Base-by-base conservation (phyloP, 1,140 invertebrate genomes). In the Lepidurus couesii region DNA sequence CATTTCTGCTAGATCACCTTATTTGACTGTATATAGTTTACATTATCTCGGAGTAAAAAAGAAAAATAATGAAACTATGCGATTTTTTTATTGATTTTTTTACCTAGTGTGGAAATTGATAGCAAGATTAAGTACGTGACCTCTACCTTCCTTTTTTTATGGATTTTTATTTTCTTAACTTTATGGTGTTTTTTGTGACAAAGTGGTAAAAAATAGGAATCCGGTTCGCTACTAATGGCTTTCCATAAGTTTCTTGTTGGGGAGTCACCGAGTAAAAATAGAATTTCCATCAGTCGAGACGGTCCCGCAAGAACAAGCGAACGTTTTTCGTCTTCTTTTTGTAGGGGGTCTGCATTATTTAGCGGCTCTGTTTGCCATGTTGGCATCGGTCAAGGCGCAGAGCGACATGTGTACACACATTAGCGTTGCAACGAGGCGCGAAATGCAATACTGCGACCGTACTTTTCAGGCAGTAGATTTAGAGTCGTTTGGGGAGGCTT, bases 381-480 rank as follows among this genome's bases (percentile, higher is more conserved):
- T 65, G 53, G 53, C 53, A 65, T 21, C 53, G 53, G 53, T 65
- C 53, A 65, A 21, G 53, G 53, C 53, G 53, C 53, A 7, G 21
- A 65, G 21, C 53, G 53, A 65, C 53, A 65, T 65, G 53, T 16
- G 53, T 65, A 65, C 53, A 65, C 53, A 65, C 53, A 65, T 65
- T 65, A 65, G 53, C 53, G 21, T 21, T 65, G 53, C 53, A 65
- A 65, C 53, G 53, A 65, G 53, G 53, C 53, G 53, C 53, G 53
- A 16, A 65, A 65, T n/a, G 53, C 16, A 65, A 16, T 21, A 65
- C 8, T n/a, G 53, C 16, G 53, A 65, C 9, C 34, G 34, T 65
- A n/a, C 53, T 21, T 65, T 65, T 65, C 7, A 21, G 53, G 16
- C 53, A 65, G 53, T 21, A 65, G 53, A 65, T 65, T 65, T 65